These are phyloP conservation scores for Drosophila triauraria DNA, from an alignment of 1,140 invertebrate genomes.

Conservation along the genomic window DNA sequence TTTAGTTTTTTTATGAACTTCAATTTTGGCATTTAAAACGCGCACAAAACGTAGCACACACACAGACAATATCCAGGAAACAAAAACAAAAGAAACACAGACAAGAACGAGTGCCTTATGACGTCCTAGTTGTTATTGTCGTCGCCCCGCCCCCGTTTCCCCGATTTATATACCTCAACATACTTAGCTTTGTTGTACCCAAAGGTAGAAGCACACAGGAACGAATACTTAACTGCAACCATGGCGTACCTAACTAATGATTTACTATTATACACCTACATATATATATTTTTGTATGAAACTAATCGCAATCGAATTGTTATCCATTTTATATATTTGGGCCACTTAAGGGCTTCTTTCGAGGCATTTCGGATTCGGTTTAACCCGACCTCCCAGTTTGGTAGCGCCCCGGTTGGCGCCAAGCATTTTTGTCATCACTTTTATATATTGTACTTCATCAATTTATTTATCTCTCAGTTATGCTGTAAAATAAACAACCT, in stretches of 20 bases:
- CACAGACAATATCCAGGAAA: conserved; percentile 11
- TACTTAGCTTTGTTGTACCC: conserved; percentile 44
- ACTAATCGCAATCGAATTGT: conserved; percentile 47
- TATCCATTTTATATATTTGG: conserved; percentile 31
- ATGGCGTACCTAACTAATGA: conserved; percentile 48
- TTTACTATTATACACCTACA: conserved; percentile 37
- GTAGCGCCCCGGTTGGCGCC: conserved; percentile 2
- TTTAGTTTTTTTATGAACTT: conserved; percentile 18
- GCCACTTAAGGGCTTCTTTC: not conserved
- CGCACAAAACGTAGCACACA: conserved; percentile 32
- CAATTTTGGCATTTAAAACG: conserved; percentile 61
- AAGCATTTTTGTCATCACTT: conserved; percentile 47
- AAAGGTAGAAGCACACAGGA: conserved; percentile 30
- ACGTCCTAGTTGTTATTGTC: conserved; percentile 52
- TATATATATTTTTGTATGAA: conserved; percentile 50
- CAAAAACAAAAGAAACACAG: conserved; percentile 9
- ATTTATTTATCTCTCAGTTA: conserved; percentile 54
- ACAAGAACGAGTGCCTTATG: conserved; percentile 68
- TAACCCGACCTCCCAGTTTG: not conserved
- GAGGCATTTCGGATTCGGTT: conserved; percentile 19
- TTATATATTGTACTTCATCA: conserved; percentile 51
- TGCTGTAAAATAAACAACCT: conserved; percentile 69
- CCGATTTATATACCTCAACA: conserved; percentile 46
- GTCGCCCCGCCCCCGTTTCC: conserved; percentile 23
- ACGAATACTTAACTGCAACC: conserved; percentile 45